Evolutionary conservation across 2,113 vertebrate species (phyloP).

Genomic region (Nesoenas mayeri): DNA sequence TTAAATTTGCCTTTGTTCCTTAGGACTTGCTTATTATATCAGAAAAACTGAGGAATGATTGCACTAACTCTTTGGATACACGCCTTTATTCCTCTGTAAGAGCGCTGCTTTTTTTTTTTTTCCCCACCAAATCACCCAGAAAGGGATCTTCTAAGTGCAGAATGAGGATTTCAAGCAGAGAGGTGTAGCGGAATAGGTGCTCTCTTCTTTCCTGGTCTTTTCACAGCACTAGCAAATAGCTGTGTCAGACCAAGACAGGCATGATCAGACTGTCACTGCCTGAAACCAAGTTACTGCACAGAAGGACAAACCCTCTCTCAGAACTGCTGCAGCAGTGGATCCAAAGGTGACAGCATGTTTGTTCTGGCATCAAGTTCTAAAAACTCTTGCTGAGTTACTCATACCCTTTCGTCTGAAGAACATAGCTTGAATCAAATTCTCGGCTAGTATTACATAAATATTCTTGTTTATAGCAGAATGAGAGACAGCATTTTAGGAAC

Average conservation of each 20-base stretch:
- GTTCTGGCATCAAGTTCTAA: not conserved
- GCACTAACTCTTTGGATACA: not conserved
- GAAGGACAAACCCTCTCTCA: not conserved
- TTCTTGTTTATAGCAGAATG: not conserved
- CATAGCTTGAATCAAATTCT: not conserved
- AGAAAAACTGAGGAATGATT: not conserved
- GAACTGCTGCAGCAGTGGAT: not conserved
- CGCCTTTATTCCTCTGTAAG: not conserved
- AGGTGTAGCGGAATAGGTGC: not conserved
- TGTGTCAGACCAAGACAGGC: not conserved
- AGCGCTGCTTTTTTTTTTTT: not conserved
- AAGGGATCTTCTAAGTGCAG: not conserved
- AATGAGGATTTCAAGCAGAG: not conserved
- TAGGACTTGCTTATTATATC: not conserved
- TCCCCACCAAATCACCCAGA: not conserved
- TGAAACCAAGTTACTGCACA: not conserved
- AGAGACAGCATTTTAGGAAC: not conserved
- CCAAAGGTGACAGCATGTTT: not conserved
- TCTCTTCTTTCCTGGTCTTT: not conserved
- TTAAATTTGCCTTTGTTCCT: slow-evolving; percentile 3
- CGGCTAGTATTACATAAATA: not conserved
- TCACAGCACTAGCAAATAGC: not conserved
- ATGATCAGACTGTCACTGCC: not conserved
- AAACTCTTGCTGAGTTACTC: not conserved
- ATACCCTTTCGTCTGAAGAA: not conserved